Base-by-base conservation (phyloP, 2,113 vertebrate genomes). In the Fulmarus glacialis region DNA sequence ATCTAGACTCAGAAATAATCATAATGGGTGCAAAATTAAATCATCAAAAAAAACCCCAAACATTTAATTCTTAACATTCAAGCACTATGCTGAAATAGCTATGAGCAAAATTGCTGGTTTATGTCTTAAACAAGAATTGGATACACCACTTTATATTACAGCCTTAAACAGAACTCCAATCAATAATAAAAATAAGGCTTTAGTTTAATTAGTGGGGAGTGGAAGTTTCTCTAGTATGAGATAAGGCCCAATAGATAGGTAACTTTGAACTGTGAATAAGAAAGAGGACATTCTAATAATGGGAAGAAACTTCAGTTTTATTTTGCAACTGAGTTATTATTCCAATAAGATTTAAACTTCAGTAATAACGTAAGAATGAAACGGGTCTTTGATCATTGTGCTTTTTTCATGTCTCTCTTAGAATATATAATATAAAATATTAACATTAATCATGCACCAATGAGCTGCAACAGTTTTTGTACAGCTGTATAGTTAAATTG, bases 221-320 rank as follows among this genome's bases (percentile, higher is more conserved):
- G 26, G 38, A 90, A 87, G 13, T 60, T 83, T 53, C 73, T 55
- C 40, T 63, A 45, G 17, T 52, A 48, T 64, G 50, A 92, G 40
- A 36, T 36, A 67, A 67, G 60, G 67, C 11, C 38, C 34, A 77
- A 48, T 6, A 89, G 11, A 70, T 19, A 62, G 17, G 40, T 15
- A 56, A 55, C 42, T 58, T 62, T 60, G 50, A 93, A 80, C 32
- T 47, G 8, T 59, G 70, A 92, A 50, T 60, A 70, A 20, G 23
- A 55, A 80, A 81, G 52, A 71, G 18, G 45, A 36, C 16, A 86
- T 92, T 88, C 50, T 81, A 83, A 80, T 53, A 92, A 92, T 66
- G 62, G 50, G 42, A 92, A 63, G 48, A 97, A 97, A 92, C 59
- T 97, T 96, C 45, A 93, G 15, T 89, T 97, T 92, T 88, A 96